Conservation (phyloP, 2,888 invertebrate species). For the Drosophila putrida region DNA sequence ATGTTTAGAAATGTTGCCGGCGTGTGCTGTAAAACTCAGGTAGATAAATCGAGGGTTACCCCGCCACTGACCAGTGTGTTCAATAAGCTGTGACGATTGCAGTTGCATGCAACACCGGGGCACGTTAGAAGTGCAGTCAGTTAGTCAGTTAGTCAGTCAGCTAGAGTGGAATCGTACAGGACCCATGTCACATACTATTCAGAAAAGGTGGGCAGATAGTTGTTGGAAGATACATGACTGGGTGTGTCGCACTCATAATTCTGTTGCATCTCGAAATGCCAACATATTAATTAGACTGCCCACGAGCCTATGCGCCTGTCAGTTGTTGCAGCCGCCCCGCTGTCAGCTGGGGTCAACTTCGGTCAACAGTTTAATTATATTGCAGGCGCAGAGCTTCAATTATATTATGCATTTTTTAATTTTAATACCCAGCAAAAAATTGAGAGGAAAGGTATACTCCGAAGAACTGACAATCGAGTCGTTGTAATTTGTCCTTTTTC, state of each 20-base stretch:
- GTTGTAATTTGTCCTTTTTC: too few species aligned
- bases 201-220: conserved; percentile 12
- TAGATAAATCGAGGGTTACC: conserved; percentile 25
- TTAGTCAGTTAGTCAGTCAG: conserved; percentile 8
- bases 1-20: conserved; percentile 26
- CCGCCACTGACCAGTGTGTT: conserved; percentile 52
- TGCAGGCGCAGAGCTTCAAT: conserved; percentile 48
- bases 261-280: conserved; percentile 50
- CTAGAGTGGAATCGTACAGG: conserved; percentile 10
- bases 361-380: conserved; percentile 76
- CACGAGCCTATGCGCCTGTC: conserved; percentile 74
- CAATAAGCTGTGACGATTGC: conserved; percentile 77
- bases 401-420: conserved; percentile 31
- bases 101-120: conserved; percentile 18
- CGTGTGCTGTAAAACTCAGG: conserved; percentile 50
- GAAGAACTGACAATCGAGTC: too few species aligned
- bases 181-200: conserved; percentile 18
- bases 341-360: conserved; percentile 53
- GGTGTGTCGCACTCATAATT: conserved; percentile 50
- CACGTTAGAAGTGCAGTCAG: conserved; percentile 22
- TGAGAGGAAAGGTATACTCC: too few species aligned
- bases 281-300: conserved; percentile 76
- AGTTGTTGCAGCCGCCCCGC: conserved; percentile 36
- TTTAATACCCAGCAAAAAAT: conserved; percentile 1
- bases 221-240: conserved; percentile 22